Base-by-base conservation (phyloP, 2,888 invertebrate genomes). In the Pimpla rufipes region DNA sequence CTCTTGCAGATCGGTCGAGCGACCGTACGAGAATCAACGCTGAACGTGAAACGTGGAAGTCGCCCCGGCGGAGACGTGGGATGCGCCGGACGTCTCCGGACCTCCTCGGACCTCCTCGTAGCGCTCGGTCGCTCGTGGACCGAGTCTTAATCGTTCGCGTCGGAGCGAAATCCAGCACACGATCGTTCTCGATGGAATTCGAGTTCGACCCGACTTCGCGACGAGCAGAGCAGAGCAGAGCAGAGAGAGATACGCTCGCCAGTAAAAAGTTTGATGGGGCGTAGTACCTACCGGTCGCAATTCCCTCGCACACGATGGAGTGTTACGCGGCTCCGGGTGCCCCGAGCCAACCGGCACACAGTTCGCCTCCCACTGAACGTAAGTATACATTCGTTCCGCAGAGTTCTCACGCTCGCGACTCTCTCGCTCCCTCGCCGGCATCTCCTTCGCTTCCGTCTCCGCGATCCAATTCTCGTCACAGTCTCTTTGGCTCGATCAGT, bases 251-350 rank as follows among this genome's bases (percentile, higher is more conserved):
- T n/a, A n/a, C n/a, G n/a, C 67, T 57, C 29, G 71, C 73, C 59
- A 73, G 62, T 62, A 73, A 81, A 77, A 77, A 81, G 77, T 81
- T 81, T 77, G 73, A 77, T 57, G 77, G 52, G 73, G 59, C 67
- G 29, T 29, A 29, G 67, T 64, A 55, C 57, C 66, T 77, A 71
- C 29, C 57, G 73, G 21, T 77, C 71, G 66, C 62, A 55, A 71
- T 76, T 81, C 71, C 71, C 64, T 70, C 64, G 40, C 68, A 71
- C 55, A 57, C 45, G 59, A 74, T 16, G 47, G 16, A 23, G 55
- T 35, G 37, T 42, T 50, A 40, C 6, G 18, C n/a, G 42, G 16
- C n/a, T 21, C 16, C 40, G 37, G 37, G 18, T 50, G 37, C 42
- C 64, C 18, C 35, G 47, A 29, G 29, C 5, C 47, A 59, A 47